phyloP scores from a whole-genome alignment of 2,797 vertebrate species.

The Gambelia wislizenii region DNA sequence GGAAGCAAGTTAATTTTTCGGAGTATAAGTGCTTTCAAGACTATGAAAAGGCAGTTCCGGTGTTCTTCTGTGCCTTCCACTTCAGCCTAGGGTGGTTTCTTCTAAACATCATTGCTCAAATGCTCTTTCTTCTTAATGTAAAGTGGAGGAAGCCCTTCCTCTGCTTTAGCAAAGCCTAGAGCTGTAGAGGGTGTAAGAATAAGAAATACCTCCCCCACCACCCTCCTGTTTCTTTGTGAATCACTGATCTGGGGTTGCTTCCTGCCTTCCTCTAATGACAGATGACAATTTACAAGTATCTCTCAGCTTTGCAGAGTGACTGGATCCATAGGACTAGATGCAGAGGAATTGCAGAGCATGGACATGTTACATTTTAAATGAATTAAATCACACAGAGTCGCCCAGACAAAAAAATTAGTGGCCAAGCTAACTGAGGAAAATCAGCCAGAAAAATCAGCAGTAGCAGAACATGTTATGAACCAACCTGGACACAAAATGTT shows the following conservation, averaged over 20 bases:
- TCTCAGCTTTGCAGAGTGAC: not conserved
- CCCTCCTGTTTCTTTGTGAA: not conserved
- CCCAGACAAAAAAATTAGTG: not conserved
- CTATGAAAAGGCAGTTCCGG: not conserved
- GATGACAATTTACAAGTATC: not conserved
- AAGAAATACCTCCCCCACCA: not conserved
- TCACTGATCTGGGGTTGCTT: not conserved
- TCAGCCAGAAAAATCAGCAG: too few species aligned
- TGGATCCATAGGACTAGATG: not conserved
- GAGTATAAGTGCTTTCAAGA: not conserved
- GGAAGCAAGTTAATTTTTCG: constrained; percentile 39
- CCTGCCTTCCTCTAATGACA: not conserved
- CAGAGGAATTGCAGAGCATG: not conserved
- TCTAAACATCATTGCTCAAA: not conserved
- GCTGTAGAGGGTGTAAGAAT: not conserved
- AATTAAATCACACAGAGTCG: not conserved
- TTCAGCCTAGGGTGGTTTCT: not conserved
- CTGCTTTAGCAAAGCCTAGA: too few species aligned
- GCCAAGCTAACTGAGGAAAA: not conserved
- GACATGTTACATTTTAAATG: not conserved
- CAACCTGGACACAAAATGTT: too few species aligned
- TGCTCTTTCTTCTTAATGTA: too few species aligned
- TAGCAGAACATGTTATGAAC: too few species aligned
- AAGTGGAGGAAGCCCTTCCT: not conserved
- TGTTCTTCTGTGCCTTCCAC: not conserved